Evolutionary conservation across 2,113 vertebrate genomes (phyloP), one percentile per base, ranked within the genome.

Genomic region (Rhagologus leucostigma): DNA sequence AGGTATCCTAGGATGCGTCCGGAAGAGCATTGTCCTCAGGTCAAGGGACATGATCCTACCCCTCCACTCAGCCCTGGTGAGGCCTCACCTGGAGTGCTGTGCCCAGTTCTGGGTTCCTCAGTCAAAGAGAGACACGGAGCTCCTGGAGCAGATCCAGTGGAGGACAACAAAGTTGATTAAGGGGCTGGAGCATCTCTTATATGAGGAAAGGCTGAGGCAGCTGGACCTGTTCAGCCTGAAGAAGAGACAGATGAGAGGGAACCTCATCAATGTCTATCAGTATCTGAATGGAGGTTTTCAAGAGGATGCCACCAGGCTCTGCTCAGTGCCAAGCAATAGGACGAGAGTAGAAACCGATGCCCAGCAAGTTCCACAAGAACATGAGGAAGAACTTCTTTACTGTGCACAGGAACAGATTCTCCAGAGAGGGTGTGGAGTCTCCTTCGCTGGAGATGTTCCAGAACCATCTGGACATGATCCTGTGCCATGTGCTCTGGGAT

Each of bases 101-200:
- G n/a, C 5, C 23, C 56, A 55, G 0, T 20, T 46, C n/a, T 46
- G 55, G 10, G 23, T 22, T 70, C 7, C 39, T 70, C 33, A 59
- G 26, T 6, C 39, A 12, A 33, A 59, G 33, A 37, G 27, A 46
- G 15, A 69, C n/a, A 13, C 0, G 0, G 33, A 69, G 29, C 15
- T 69, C 33, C 15, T 70, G 41, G 7, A n/a, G 20, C 24, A 47
- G 11, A 2, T n/a, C 10, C 19, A 70, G n/a, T 3, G 20, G n/a
- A 47, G 29, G 30, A 13, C 10, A 63, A 7, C 1, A 9, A 24
- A 56, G 11, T 2, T 47, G 30, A 30, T 24, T 2, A 20, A 47
- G 16, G 10, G 13, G 14, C 13, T 30, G 20, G 56, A 70, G 10
- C 7, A n/a, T 9, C 20, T 59, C 13, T 57, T 5, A 2, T 16